Base-by-base conservation (phyloP, 2,888 invertebrate genomes). In the Diadegma fenestrale region DNA sequence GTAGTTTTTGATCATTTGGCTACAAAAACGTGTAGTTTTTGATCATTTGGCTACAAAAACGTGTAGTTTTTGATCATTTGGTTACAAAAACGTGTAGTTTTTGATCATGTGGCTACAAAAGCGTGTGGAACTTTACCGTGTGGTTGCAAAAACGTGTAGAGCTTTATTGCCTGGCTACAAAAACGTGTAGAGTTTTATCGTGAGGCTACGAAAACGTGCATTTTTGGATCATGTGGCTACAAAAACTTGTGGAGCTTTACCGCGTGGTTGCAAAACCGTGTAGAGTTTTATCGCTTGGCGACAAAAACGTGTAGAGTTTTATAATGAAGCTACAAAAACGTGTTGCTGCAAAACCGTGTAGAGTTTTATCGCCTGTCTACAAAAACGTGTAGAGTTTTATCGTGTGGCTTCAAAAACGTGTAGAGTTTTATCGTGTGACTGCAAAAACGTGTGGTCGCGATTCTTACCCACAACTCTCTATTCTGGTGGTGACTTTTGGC, bases 401-500 rank as follows among this genome's bases (percentile, higher is more conserved):
- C 17, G 61, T 26, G 26, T 30, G 10, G 61, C 12, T 6, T 17
- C 14, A 19, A 14, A 26, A 33, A 30, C 61, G 61, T 66, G 41
- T 66, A 41, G 12, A 33, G 5, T 26, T 22, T 61, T 30, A 22
- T 12, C 30, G 14, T 12, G 10, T 61, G 2, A 5, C 6, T 22
- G 10, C 22, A 12, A 12, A 10, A 33, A 17, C 17, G 30, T 61
- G 61, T 17, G 61, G n/a, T n/a, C n/a, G n/a, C 4, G 12, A 12
- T 66, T 64, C 90, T 88, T 87, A 93, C 93, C 93, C 93, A 85
- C 93, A 93, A 87, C 93, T 93, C 84, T 92, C 91, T 69, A 93
- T 84, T 77, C 87, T 91, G 30, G 90, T 88, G 14, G 87, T 81
- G 17, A 93, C 83, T 54, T 90, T 89, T 0, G 90, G 69, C n/a